Evolutionary conservation across 1,140 invertebrate species (phyloP).

Genomic region (Colletes latitarsis): DNA sequence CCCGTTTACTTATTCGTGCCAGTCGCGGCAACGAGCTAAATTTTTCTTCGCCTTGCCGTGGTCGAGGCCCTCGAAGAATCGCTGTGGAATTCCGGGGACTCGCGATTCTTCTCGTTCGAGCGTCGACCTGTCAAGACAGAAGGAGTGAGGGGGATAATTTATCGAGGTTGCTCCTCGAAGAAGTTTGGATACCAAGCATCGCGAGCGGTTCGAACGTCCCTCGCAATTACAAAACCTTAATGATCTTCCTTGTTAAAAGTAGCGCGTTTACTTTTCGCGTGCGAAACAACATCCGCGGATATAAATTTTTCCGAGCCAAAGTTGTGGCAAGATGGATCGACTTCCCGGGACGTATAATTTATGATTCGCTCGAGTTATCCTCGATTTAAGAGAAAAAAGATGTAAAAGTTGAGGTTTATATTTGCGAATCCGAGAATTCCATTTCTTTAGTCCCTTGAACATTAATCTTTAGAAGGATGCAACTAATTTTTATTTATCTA

Average conservation of each 20-base stretch:
- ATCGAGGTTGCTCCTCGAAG: background rate
- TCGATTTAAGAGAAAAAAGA: background rate
- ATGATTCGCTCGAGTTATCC: background rate
- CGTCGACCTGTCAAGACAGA: background rate
- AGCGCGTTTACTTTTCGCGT: background rate
- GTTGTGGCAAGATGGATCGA: background rate
- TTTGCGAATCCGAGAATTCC: no score
- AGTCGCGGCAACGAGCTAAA: constrained; percentile 3
- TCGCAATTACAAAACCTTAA: constrained; percentile 31
- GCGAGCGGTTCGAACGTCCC: background rate
- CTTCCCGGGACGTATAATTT: background rate
- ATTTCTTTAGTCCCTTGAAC: no score
- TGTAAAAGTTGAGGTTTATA: no score
- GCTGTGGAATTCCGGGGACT: constrained; percentile 4
- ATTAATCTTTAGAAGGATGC: no score
- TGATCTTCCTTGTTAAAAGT: constrained; percentile 7
- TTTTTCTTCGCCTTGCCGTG: constrained; percentile 19
- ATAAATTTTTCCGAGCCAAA: background rate
- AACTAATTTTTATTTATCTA: no score
- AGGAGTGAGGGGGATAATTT: constrained; percentile 17
- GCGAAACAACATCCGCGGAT: background rate
- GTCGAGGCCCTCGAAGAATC: constrained; percentile 3
- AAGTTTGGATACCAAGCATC: background rate
- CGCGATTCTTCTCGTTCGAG: constrained; percentile 21
- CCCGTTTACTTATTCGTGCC: constrained; percentile 7